These are phyloP conservation scores for Halcyon chelicuti DNA, from an alignment of 2,797 vertebrate species.

Conservation along the genomic window DNA sequence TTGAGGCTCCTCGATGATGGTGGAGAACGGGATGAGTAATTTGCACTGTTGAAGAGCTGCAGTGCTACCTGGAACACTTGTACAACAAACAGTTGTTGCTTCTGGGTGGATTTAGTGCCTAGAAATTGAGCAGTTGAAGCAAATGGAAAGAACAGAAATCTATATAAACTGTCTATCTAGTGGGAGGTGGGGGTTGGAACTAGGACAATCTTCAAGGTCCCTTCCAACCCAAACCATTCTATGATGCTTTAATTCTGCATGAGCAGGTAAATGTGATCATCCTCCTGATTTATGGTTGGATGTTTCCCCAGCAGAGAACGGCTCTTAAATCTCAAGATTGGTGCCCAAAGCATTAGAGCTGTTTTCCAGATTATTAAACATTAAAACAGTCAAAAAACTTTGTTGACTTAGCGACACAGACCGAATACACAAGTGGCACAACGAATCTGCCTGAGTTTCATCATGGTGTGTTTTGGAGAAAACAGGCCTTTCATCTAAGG, in stretches of 20 bases:
- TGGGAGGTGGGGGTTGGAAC: neutral
- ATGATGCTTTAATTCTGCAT: neutral
- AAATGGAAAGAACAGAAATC: neutral
- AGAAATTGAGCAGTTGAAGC: neutral
- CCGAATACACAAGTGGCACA: neutral
- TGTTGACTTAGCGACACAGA: neutral
- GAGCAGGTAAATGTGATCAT: neutral
- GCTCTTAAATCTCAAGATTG: neutral
- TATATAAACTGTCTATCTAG: neutral
- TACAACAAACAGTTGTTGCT: neutral
- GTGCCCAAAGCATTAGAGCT: neutral
- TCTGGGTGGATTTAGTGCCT: neutral
- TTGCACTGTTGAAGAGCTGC: neutral
- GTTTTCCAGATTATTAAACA: neutral
- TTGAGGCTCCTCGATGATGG: neutral
- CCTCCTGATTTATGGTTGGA: neutral
- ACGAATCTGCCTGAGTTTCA: neutral
- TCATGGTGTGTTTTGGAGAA: neutral
- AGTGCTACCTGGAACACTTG: neutral
- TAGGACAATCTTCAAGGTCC: neutral
- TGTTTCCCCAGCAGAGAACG: neutral
- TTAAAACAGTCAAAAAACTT: neutral
- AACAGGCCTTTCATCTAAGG: neutral
- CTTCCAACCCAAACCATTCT: neutral
- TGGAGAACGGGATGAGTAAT: neutral